Base-by-base conservation (phyloP, 2,888 invertebrate species). In the Stictocephala bisonia region DNA sequence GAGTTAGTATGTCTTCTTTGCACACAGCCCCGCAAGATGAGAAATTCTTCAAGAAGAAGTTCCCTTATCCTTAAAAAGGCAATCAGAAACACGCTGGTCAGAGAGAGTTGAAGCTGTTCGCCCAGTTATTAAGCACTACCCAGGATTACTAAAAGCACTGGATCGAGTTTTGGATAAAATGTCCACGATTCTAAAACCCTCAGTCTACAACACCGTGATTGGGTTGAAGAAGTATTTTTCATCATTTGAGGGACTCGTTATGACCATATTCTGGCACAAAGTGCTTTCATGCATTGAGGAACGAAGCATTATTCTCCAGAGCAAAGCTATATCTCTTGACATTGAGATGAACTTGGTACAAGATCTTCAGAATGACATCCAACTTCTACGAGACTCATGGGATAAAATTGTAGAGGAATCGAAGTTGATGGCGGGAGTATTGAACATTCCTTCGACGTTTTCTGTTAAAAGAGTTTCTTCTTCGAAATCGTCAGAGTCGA, bases 41-140 rank as follows among this genome's bases (percentile, higher is more conserved):
- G 41, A 48, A 26, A 71, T 71, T 71, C 44, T 71, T 41, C 29
- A 7, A n/a, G 58, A 70, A 70, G 70, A 71, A 13, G 22, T 71
- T 18, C 26, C n/a, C 53, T n/a, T 71, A 41, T 71, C 71, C 9
- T 48, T 71, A 71, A 56, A 71, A 22, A 56, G 56, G 27, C 56
- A 58, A 44, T 44, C 71, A 27, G 71, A 71, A 60, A 71, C 44
- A 58, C 56, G 71, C 22, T 71, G 29, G 58, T 56, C 56, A 9
- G 53, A 35, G 40, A 22, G 48, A 56, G 44, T 40, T 58, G 53
- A 51, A 60, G 60, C 48, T 41, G 56, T 60, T 56, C 44, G 56
- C 41, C 70, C 56, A 13, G 27, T 70, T n/a, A 24, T 53, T 11
- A 56, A 53, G 22, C 70, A 70, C 51, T 31, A 50, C 24, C 70